phyloP scores from a whole-genome alignment of 2,113 vertebrate species.

The Struthidea cinerea region DNA sequence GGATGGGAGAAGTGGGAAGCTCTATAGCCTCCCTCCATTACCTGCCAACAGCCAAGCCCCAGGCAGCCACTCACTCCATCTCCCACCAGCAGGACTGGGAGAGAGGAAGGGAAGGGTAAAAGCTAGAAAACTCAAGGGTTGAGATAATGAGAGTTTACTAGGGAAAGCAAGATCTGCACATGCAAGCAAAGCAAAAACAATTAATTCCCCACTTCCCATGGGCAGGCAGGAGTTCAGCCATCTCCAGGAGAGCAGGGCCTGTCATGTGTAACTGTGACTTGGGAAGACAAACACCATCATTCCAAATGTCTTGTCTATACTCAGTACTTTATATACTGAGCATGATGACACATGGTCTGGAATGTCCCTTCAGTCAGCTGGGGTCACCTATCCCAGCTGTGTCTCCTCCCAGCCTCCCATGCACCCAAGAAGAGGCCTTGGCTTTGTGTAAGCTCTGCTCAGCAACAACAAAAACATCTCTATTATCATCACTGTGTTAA shows the following conservation, averaged over 20 bases:
- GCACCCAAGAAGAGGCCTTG: neutral
- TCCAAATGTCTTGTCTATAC: neutral
- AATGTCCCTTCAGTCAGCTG: neutral
- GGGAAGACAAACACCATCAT: neutral
- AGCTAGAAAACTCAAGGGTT: neutral
- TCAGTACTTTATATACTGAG: neutral
- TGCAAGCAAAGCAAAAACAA: neutral
- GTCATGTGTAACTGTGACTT: accelerated
- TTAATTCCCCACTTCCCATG: neutral
- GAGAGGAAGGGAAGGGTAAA: neutral
- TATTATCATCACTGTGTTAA: neutral
- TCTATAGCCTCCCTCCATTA: neutral
- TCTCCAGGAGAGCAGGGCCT: neutral
- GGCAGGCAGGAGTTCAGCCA: neutral
- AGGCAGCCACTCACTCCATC: accelerated
- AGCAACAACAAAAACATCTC: neutral
- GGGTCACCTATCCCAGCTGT: neutral
- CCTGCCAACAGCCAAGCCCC: neutral
- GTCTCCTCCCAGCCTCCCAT: neutral
- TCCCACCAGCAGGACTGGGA: neutral
- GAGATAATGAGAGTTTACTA: neutral
- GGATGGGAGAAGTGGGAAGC: neutral
- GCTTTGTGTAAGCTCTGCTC: neutral
- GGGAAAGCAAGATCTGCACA: neutral
- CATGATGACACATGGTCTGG: neutral